Evolutionary conservation across 2,888 invertebrate genomes (phyloP), one percentile per base, ranked within the genome.

Genomic region (Alsophila aescularia): DNA sequence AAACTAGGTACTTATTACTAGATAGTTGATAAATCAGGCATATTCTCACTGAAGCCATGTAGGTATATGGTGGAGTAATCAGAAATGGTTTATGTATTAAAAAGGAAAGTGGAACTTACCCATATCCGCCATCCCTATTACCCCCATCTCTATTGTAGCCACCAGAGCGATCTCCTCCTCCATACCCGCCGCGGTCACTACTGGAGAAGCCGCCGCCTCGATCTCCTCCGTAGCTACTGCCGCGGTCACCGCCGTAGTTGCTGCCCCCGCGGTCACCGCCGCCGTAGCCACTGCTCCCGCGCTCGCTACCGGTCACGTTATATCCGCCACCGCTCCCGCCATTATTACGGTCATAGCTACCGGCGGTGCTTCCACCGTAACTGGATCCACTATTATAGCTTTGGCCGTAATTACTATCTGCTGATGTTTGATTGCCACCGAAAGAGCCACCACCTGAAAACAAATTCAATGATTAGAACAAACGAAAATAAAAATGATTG

Each of bases 101-200:
- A 2, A n/a, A 29, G 4, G 29, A n/a, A 2, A 29, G 3, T 29
- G 29, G 4, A 66, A 88, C 93, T 93, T 83, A 94, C 93, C 93
- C 93, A 85, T 86, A 93, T 79, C 92, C 93, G 49, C 90, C 86
- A 75, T 87, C 92, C 90, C 83, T 92, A 90, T 78, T 93, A 81
- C 88, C 93, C 77, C 93, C 92, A 81, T 93, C 93, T 85, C 93
- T 92, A 82, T 81, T 92, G 81, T 88, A 92, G 68, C 92, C 83
- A 32, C 49, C 54, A 58, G 90, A 79, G 57, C 92, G 74, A 68
- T 91, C 89, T 62, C 89, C 85, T 66, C 91, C 88, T 32, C 90
- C 87, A 69, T 84, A 87, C 58, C 90, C 86, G 35, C 92, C 86
- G 41, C 93, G 85, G 69, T 81, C 92, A 67, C 79, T 89, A 50